Evolutionary conservation across 2,797 vertebrate species (phyloP), one percentile per base, ranked within the genome.

Genomic region (Sylvia borin): DNA sequence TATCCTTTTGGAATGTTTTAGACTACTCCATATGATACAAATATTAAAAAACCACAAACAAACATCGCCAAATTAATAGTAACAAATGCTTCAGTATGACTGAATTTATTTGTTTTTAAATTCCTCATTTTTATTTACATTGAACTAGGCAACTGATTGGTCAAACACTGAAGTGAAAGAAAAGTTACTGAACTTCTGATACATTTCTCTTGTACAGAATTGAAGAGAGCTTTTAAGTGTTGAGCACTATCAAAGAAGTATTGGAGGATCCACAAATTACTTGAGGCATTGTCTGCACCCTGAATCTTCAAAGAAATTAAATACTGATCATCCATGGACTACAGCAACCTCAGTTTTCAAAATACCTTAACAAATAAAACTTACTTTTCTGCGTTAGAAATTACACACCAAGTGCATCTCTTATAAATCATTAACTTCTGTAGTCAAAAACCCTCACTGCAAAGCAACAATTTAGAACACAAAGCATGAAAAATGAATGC

Each of bases 221-320:
- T 53, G 32, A 58, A 32, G 73, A 34, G 57, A 86, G 26, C 6
- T 94, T 74, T 43, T 34, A 68, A 38, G 2, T 13, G 22, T 24
- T 48, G 47, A 48, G 45, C 13, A 72, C 10, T 74, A 47, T 54
- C 19, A 36, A 77, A 94, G 34, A 74, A 66, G 5, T 6, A 7
- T 2, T 66, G 25, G 43, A 89, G 9, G 11, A 79, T 58, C 22
- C 55, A 26, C 21, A 77, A 51, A 70, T 34, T 53, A 62, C 17
- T 61, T 1, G 0, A 75, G 13, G 5, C 18, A 67, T 4, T 57
- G 25, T 16, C 32, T 83, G 60, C 2, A 47, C 8, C 19, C 13
- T 18, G 19, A 85, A 64, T 11, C 60, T 65, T 57, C 42, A 51
- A 68, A 72, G 29, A 94, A 94, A 91, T 55, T 61, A 45, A 87